Percentiles rank a stretch among this genome's conserved stretches.
phyloP scores from a whole-genome alignment of 2,888 invertebrate genomes.

The Yponomeuta cagnagella region DNA sequence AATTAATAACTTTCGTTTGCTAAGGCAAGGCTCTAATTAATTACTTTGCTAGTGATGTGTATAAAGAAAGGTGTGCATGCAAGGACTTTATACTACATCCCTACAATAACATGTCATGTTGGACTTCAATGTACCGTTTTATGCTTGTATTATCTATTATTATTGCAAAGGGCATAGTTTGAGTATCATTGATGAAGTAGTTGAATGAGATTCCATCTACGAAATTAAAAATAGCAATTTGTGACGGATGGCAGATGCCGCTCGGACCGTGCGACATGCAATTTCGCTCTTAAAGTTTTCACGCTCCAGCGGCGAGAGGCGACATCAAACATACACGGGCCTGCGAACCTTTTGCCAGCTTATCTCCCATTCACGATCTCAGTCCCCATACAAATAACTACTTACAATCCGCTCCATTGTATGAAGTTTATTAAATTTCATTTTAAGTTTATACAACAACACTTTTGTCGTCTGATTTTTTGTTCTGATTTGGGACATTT shows the following conservation, averaged over 20 bases:
- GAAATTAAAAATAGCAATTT: conserved; percentile 72
- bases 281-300: conserved; percentile 69
- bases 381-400: conserved; percentile 62
- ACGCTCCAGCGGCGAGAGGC: conserved; percentile 68
- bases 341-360: conserved; percentile 72
- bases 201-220: conserved; percentile 60
- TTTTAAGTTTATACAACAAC: conserved; percentile 74
- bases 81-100: not conserved
- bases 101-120: too few species aligned
- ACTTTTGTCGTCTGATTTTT: conserved; percentile 71
- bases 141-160: too few species aligned
- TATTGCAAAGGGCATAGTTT: too few species aligned
- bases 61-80: not conserved
- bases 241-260: conserved; percentile 66
- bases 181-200: not conserved
- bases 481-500: conserved; percentile 72
- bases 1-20: conserved; percentile 52
- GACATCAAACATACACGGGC: conserved; percentile 71
- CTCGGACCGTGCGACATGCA: conserved; percentile 52
- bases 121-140: too few species aligned
- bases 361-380: conserved; percentile 71
- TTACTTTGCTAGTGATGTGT: not conserved
- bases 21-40: not conserved
- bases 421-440: conserved; percentile 74
- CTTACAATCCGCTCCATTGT: conserved; percentile 56